phyloP scores from a whole-genome alignment of 1,140 invertebrate species.

The Hylyphantes graminicola region DNA sequence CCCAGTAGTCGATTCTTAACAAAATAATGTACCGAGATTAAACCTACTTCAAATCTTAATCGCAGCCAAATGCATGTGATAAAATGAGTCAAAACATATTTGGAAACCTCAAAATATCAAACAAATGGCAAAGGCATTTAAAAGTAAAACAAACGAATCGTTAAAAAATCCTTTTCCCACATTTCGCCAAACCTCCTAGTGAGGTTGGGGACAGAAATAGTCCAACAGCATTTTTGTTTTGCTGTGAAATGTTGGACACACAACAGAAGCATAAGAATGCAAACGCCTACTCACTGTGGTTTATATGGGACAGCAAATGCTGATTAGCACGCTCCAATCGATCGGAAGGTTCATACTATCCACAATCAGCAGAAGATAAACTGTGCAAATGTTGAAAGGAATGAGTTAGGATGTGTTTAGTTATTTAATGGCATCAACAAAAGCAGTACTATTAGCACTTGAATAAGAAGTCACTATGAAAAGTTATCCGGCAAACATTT shows the following conservation, averaged over 20 bases:
- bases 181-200: conserved; percentile 61
- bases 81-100: not conserved
- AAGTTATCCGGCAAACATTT: not conserved
- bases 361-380: conserved; percentile 12
- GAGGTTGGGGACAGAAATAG: conserved; percentile 58
- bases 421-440: not conserved
- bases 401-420: conserved; percentile 20
- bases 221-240: conserved; percentile 53
- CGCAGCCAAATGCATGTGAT: not conserved
- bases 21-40: no score
- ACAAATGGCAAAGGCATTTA: not conserved
- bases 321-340: conserved; percentile 17
- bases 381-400: conserved; percentile 54
- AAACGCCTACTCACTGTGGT: conserved; percentile 50
- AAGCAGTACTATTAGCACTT: not conserved
- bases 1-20: no score
- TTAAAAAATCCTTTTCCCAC: conserved; percentile 28
- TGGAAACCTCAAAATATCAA: not conserved
- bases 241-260: conserved; percentile 58
- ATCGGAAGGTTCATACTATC: conserved; percentile 11
- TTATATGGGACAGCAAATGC: not conserved
- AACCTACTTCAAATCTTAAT: no score
- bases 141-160: conserved; percentile 1
- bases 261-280: conserved; percentile 31
- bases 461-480: not conserved